phyloP scores from a whole-genome alignment of 2,888 invertebrate species.

The Eupsilia transversa region DNA sequence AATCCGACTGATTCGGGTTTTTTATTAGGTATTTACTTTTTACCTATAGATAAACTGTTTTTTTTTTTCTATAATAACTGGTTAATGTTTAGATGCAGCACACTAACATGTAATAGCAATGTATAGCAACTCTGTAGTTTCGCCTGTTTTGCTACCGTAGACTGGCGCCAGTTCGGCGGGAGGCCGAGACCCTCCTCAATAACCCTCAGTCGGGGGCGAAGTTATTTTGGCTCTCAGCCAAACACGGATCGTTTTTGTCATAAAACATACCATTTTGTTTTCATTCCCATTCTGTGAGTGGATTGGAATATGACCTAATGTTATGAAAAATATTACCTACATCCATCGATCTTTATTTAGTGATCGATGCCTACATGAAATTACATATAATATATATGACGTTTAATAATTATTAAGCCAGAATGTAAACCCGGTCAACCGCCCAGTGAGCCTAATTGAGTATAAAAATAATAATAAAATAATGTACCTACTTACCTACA shows the following conservation, averaged over 20 bases:
- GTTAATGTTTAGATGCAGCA: not conserved
- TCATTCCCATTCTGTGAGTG: not conserved
- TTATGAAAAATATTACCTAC: slow-evolving; percentile 14
- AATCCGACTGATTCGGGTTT: no score
- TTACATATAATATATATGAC: not conserved
- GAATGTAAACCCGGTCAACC: slow-evolving; percentile 3
- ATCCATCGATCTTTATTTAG: no score
- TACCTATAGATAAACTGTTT: no score
- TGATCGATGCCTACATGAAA: no score
- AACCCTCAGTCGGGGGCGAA: slow-evolving; percentile 59
- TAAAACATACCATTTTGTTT: slow-evolving; percentile 44
- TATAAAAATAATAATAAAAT: no score
- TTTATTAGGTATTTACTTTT: no score
- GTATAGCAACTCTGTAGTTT: slow-evolving; percentile 11
- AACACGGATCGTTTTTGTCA: slow-evolving; percentile 44
- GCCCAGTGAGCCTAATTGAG: not conserved
- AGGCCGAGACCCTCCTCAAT: slow-evolving; percentile 26
- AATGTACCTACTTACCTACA: no score
- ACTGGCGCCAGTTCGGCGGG: slow-evolving; percentile 50
- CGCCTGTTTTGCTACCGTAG: slow-evolving; percentile 15
- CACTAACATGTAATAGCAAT: not conserved
- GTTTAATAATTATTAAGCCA: not conserved
- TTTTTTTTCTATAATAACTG: not conserved
- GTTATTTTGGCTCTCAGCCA: slow-evolving; percentile 68
- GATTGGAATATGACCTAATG: slow-evolving; percentile 25